Evolutionary conservation across 2,113 vertebrate species (phyloP).

Genomic region (Baryphthengus martii): DNA sequence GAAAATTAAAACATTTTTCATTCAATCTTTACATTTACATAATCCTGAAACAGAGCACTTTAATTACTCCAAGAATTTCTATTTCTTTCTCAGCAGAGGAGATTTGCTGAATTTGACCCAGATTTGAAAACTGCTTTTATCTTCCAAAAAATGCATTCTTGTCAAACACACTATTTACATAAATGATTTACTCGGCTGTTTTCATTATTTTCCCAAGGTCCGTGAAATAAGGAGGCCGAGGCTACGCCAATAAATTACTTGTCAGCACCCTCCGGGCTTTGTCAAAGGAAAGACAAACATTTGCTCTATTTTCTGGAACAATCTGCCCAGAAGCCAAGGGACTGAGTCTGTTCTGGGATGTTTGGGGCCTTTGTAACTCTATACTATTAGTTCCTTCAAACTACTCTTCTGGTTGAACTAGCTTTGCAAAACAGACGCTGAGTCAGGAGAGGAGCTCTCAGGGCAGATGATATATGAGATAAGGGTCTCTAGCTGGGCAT

Average conservation of each 20-base stretch:
- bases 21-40: neutral
- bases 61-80: neutral
- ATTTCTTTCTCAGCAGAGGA: neutral
- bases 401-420: neutral
- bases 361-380: neutral
- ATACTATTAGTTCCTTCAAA: neutral
- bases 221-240: neutral
- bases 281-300: neutral
- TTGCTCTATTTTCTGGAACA: neutral
- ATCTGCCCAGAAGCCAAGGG: neutral
- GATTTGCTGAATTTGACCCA: slow-evolving; percentile 2
- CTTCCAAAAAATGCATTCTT: neutral
- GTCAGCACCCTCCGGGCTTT: neutral
- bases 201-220: neutral
- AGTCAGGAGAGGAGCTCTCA: neutral
- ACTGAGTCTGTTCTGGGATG: neutral
- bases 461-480: neutral
- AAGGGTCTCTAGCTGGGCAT: neutral
- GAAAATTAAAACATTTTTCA: neutral
- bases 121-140: neutral
- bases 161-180: neutral
- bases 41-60: neutral
- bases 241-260: neutral
- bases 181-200: neutral
- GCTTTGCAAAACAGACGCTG: neutral